Base-by-base conservation (phyloP, 2,888 invertebrate genomes). In the Drosophila robusta region DNA sequence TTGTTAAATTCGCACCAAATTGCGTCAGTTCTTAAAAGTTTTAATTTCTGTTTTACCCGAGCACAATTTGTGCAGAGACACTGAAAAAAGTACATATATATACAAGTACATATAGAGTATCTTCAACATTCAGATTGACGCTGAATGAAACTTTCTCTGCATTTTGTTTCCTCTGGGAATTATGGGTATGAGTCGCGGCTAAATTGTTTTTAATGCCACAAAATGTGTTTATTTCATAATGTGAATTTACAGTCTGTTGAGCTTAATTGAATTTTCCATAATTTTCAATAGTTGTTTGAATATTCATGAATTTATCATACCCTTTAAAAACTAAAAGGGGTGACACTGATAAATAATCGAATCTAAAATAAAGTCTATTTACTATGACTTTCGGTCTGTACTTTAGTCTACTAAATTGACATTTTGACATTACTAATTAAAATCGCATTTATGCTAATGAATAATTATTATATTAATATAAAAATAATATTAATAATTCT, bases 1-100 rank as follows among this genome's bases (percentile, higher is more conserved):
- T 34, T 16, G 34, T 1, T 34, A 34, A 34, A 12, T 34, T 44
- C 45, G 18, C 41, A 50, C 38, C 56, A 47, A 68, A 76, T 72
- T 76, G 75, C 75, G 75, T 76, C 75, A 45, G 41, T 58, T 42
- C 14, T 34, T 61, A 75, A 49, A 57, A 62, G 46, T 65, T 61
- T 51, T 62, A 36, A 36, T 60, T 60, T 62, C 9, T 8, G 26
- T 42, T 39, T 42, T 18, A 56, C 29, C 29, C 29, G 24, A 42
- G 42, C 50, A 24, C 18, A 16, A 24, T n/a, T 7, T 8, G 26
- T 8, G 26, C 26, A 29, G 26, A 29, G 26, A 29, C 7, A 2
- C 26, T 26, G 26, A 2, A 29, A 29, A 4, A 29, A 29, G 2
- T 29, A 9, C 5, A 34, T 14, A 9, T 8, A 34, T 14, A 54